Evolutionary conservation across 1,140 invertebrate genomes (phyloP).

Genomic region (Wasmannia auropunctata): DNA sequence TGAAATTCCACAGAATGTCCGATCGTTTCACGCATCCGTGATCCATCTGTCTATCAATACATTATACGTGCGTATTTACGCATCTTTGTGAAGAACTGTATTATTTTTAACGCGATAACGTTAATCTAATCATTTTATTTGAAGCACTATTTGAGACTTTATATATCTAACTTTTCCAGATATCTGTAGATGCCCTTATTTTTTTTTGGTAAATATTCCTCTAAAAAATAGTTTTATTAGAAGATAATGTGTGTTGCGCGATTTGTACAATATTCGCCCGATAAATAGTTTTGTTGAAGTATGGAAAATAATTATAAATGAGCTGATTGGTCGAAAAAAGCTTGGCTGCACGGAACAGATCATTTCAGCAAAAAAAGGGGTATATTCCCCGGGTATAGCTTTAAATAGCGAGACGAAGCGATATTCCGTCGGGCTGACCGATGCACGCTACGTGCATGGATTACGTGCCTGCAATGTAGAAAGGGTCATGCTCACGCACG

Average conservation of each 20-base stretch:
- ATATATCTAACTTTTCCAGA: not conserved
- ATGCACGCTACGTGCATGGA: constrained; percentile 22
- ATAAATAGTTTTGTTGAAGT: not conserved
- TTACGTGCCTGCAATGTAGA: constrained; percentile 29
- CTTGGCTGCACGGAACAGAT: not conserved
- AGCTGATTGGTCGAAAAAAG: not conserved
- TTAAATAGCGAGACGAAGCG: constrained; percentile 33
- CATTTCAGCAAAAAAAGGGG: not conserved
- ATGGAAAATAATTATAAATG: not conserved
- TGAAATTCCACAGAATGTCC: constrained; percentile 75
- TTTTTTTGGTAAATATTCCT: not conserved
- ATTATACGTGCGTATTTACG: not conserved
- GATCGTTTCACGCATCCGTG: constrained; percentile 76
- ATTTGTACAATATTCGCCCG: not conserved
- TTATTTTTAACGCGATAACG: constrained; percentile 19
- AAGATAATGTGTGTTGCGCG: not conserved
- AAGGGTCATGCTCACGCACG: constrained; percentile 36
- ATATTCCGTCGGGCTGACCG: constrained; percentile 31
- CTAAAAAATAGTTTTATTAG: not conserved
- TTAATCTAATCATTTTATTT: constrained; percentile 16
- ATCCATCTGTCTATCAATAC: not conserved
- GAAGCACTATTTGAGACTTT: not conserved
- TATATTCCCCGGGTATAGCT: not conserved
- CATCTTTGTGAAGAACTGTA: not conserved
- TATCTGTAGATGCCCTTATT: not conserved